phyloP scores from a whole-genome alignment of 2,113 vertebrate species.

The Eulemur macaco region DNA sequence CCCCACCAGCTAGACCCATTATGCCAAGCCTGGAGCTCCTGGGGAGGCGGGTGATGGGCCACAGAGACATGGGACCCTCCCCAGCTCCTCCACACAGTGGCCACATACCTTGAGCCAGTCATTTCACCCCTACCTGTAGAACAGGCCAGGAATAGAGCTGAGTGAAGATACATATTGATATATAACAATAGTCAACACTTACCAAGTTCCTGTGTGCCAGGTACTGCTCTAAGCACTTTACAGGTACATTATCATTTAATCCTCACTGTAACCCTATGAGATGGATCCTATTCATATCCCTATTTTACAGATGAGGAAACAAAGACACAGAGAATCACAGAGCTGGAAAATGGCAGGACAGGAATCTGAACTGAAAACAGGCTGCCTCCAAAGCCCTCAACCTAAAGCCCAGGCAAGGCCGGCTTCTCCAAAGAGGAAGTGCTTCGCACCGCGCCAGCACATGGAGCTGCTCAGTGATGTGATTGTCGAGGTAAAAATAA shows the following conservation, averaged over 20 bases:
- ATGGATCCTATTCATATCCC: background rate
- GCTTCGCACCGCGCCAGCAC: background rate
- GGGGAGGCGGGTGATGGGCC: background rate
- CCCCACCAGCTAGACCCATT: background rate
- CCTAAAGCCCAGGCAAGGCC: background rate
- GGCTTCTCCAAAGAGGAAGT: background rate
- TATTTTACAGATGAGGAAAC: slow-evolving; percentile 40
- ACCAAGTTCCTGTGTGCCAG: background rate
- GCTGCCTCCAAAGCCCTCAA: background rate
- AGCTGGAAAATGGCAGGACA: background rate
- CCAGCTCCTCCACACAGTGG: background rate
- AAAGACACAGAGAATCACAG: background rate
- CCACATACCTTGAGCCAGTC: background rate
- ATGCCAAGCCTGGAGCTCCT: background rate
- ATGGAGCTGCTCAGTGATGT: background rate
- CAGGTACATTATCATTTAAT: background rate
- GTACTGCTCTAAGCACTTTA: background rate
- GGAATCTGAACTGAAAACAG: background rate
- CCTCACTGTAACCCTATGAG: background rate
- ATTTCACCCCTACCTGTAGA: background rate
- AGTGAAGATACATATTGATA: background rate
- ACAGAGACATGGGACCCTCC: background rate
- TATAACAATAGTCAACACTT: background rate
- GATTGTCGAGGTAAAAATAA: background rate
- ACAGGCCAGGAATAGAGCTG: no score